A percentile compares a stretch with the other conserved stretches of the same genome.
Evolutionary conservation across 2,888 invertebrate species (phyloP).

Genomic region (Caenorhabditis panamensis): DNA sequence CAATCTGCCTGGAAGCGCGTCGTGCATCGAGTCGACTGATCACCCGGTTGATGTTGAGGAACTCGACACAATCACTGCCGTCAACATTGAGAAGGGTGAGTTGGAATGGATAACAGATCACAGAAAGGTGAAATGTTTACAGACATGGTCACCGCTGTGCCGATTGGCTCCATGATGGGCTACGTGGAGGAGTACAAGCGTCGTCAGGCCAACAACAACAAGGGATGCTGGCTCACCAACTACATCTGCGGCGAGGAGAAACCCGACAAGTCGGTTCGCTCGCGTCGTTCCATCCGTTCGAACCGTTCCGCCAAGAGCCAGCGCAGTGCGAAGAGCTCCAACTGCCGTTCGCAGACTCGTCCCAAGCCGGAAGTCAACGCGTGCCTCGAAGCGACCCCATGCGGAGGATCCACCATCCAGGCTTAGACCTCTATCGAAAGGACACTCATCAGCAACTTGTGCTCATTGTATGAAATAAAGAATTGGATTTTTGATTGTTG

Average conservation of each 20-base stretch:
- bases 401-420: slow-evolving; percentile 55
- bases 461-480: no score
- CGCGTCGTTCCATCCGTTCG: slow-evolving; percentile 18
- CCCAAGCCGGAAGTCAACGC: slow-evolving; percentile 24
- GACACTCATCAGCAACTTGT: no score
- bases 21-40: slow-evolving; percentile 52
- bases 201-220: slow-evolving; percentile 8
- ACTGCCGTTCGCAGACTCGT: slow-evolving; percentile 29
- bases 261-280: slow-evolving; percentile 29
- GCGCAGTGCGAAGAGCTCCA: slow-evolving; percentile 3
- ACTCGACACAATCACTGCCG: slow-evolving; percentile 46
- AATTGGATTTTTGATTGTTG: no score
- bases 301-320: slow-evolving; percentile 25
- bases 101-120: no score
- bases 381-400: slow-evolving; percentile 55
- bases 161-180: slow-evolving; percentile 56
- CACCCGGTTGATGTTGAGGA: slow-evolving; percentile 58
- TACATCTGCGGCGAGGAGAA: slow-evolving; percentile 40
- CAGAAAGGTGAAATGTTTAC: background rate
- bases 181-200: slow-evolving; percentile 48
- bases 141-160: slow-evolving; percentile 51
- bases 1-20: slow-evolving; percentile 52
- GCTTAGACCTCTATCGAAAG: background rate
- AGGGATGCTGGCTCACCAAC: slow-evolving; percentile 55
- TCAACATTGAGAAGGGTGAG: slow-evolving; percentile 55